Base-by-base conservation (phyloP, 1,140 invertebrate genomes). In the Macrosteles quadrilineatus region DNA sequence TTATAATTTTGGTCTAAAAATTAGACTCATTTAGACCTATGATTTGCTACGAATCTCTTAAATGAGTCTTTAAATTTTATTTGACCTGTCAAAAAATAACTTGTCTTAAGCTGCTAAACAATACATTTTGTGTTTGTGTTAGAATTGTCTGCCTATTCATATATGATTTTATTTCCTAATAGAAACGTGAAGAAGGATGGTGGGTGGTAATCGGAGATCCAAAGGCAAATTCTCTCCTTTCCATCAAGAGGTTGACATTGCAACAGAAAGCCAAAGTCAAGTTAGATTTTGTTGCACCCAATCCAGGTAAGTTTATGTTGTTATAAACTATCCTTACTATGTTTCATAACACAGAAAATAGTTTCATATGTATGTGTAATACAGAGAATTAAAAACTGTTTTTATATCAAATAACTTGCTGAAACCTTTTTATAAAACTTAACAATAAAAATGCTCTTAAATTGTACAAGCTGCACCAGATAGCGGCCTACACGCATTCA, bases 191-290 rank as follows among this genome's bases (percentile, higher is more conserved):
- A 81, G 98, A 99, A 84, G 96, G 97, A 43, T 99, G 98, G 98
- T 99, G 98, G 97, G 93, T 99, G 3, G 97, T 99, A 19, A 96
- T 99, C 77, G 97, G 98, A 0, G 97, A 99, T 81, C 93, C 95
- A 0, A 95, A 94, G 77, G 87, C 86, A 1, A 99, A 99, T 82
- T 95, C 95, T 0, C 81, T 99, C 17, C 85, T 99, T 0, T 98
- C 96, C 1, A 99, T 99, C 77, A 99, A 99, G 80, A 86, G 98
- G 21, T 83, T 98, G 19, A 97, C 94, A 0, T 83, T 98, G 0
- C 96, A 97, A 74, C 92, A 97, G 76, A 96, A 94, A 75, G 95
- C 96, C 0, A 95, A 94, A 78, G 91, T 98, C 0, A 96, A 96
- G 72, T 83, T 99, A 43, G 96, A 99, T 80, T 99, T 98, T 84